These are phyloP conservation scores for Cynocephalus volans DNA, from an alignment of 2,113 vertebrate genomes.

Conservation along the genomic window DNA sequence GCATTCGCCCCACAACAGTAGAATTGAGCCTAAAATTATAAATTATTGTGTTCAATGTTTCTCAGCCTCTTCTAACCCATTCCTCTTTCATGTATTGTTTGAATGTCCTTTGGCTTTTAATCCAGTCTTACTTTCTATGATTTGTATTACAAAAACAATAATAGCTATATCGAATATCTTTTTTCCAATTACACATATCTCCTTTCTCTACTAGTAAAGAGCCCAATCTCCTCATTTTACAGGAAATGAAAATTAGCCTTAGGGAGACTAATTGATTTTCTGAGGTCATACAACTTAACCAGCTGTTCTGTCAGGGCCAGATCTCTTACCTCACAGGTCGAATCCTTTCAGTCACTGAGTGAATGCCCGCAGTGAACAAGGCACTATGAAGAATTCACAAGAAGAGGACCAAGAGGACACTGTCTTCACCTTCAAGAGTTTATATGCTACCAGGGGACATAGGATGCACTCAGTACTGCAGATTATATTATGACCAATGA, in stretches of 20 bases:
- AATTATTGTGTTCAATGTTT: neutral
- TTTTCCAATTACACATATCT: neutral
- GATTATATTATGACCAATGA: neutral
- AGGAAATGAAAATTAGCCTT: slow-evolving; percentile 11
- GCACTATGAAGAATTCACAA: neutral
- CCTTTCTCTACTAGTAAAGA: neutral
- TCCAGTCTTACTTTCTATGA: neutral
- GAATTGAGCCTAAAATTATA: slow-evolving; percentile 12
- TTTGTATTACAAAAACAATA: slow-evolving; percentile 6
- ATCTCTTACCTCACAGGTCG: slow-evolving; percentile 3
- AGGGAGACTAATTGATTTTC: slow-evolving; percentile 29
- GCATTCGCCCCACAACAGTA: no score
- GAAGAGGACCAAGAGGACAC: neutral
- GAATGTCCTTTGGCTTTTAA: slow-evolving; percentile 25
- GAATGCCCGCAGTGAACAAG: neutral
- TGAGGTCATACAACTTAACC: neutral
- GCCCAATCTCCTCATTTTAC: neutral
- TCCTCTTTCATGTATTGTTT: neutral
- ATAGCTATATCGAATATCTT: neutral
- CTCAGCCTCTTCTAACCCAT: neutral
- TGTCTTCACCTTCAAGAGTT: neutral
- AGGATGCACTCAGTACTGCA: neutral
- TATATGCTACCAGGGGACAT: rapidly evolving
- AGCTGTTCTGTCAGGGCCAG: neutral
- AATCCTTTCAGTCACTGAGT: neutral